Percentiles rank a stretch among this genome's conserved stretches.
Conservation (phyloP, 2,888 invertebrate species). For the Bombylius major region DNA sequence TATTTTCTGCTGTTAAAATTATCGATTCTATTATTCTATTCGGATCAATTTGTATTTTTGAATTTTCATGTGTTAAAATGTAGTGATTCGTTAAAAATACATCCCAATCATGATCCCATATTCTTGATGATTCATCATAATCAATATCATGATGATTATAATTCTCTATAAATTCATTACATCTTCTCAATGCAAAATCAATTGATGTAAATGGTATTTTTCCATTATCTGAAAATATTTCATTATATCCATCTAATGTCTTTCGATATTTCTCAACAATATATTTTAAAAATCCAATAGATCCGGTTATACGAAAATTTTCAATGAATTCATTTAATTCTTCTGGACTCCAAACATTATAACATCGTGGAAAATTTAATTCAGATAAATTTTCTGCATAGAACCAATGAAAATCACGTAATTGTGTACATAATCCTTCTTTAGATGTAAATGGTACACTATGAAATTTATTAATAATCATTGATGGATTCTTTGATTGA, state of each 20-base stretch:
- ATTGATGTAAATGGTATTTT: constrained; percentile 61
- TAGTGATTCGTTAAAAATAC: constrained; percentile 62
- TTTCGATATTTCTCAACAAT: constrained; percentile 45
- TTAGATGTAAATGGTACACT: constrained; percentile 85
- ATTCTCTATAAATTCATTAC: constrained; percentile 61
- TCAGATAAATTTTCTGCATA: constrained; percentile 68
- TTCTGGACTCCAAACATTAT: constrained; percentile 68
- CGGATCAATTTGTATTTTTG: constrained; percentile 36
- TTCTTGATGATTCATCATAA: constrained; percentile 47
- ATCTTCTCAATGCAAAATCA: constrained; percentile 69
- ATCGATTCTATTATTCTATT: constrained; percentile 24
- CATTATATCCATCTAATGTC: constrained; percentile 38
- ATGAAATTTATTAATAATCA: constrained; percentile 68
- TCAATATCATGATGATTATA: constrained; percentile 66
- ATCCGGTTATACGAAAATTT: constrained; percentile 81
- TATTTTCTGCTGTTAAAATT: constrained; percentile 40
- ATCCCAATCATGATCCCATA: constrained; percentile 86
- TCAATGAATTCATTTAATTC: constrained; percentile 73
- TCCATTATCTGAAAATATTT: constrained; percentile 44
- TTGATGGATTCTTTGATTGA: constrained; percentile 42
- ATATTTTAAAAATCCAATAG: constrained; percentile 71
- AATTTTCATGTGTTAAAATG: constrained; percentile 51
- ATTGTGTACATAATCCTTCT: constrained; percentile 66
- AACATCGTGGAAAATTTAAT: constrained; percentile 77
- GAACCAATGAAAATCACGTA: constrained; percentile 77